Base-by-base conservation (phyloP, 2,113 vertebrate genomes). In the Varanus komodoensis region DNA sequence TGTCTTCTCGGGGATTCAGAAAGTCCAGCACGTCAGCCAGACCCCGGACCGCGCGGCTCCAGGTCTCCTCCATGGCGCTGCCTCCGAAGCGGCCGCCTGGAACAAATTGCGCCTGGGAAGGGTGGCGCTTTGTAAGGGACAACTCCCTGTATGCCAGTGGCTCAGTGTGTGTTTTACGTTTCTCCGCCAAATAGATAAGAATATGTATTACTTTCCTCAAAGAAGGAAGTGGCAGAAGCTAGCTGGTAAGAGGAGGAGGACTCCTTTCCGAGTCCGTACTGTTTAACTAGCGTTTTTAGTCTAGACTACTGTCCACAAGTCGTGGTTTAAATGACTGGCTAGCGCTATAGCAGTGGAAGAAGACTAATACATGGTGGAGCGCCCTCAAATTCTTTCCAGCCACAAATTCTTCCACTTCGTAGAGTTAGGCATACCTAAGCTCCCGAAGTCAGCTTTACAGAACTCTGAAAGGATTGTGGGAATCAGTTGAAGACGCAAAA, bases 21-120 rank as follows among this genome's bases (percentile, higher is more conserved):
- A 48, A 74, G 69, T 90, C 86, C 86, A 91, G 85, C 7, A 91
- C 7, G 0, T 3, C 92, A n/a, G 79, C 85, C 87, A 95, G 84
- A 1, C 86, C 86, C 90, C 93, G 89, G 86, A 95, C 92, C 2
- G 87, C 0, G 48, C 74, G 32, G 82, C 54, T 64, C 64, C 3
- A 1, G 1, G 61, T 87, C 5, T 61, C 91, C 77, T 75, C 61
- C 78, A 92, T 82, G 14, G 14, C 74, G 0, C 3, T n/a, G 2
- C 0, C 0, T 29, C 4, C 48, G 34, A 89, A 57, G 9, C 23
- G 8, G 81, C 78, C 48, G 0, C 48, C 0, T 34, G 67, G 64
- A 44, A 69, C 12, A 23, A 4, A 61, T 32, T 32, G 27, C 0
- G 0, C 0, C 9, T 23, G 0, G 19, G 4, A 5, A 86, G 92